Conservation (phyloP, 2,888 invertebrate genomes). For the Dasypolia templi region DNA sequence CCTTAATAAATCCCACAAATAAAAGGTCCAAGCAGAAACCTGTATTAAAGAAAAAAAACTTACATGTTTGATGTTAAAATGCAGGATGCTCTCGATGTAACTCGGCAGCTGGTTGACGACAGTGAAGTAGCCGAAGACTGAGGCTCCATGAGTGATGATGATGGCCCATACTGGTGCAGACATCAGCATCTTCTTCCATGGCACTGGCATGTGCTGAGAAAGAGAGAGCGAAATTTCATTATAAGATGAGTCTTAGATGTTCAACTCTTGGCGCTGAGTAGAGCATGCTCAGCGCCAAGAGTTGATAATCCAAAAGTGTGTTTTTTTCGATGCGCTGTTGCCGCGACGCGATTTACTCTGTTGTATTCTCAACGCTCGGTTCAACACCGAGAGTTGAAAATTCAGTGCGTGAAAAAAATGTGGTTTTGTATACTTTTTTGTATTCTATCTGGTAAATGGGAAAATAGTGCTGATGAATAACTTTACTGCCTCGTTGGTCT, state of each 20-base stretch:
- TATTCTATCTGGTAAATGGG: neutral
- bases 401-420: too few relatives aligned
- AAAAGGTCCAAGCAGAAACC: neutral
- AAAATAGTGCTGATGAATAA: too few relatives aligned
- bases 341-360: too few relatives aligned
- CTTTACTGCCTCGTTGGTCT: too few relatives aligned
- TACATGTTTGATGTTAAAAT: slow-evolving; percentile 94
- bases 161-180: slow-evolving; percentile 96
- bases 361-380: too few relatives aligned
- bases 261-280: too few relatives aligned
- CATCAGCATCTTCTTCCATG: slow-evolving; percentile 93
- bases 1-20: neutral
- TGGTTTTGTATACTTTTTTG: too few relatives aligned
- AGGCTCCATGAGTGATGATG: slow-evolving; percentile 94
- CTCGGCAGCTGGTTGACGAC: slow-evolving; percentile 96
- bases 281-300: too few relatives aligned
- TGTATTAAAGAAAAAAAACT: slow-evolving; percentile 67
- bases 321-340: too few relatives aligned
- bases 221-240: neutral
- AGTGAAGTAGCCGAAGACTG: slow-evolving; percentile 97
- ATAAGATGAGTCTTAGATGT: neutral
- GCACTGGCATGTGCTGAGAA: slow-evolving; percentile 90
- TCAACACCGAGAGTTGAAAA: too few relatives aligned
- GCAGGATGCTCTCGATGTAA: slow-evolving; percentile 95
- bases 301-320: too few relatives aligned